Evolutionary conservation across 2,797 vertebrate species (phyloP), one percentile per base, ranked within the genome.

Genomic region (Gobionotothen gibberifrons): DNA sequence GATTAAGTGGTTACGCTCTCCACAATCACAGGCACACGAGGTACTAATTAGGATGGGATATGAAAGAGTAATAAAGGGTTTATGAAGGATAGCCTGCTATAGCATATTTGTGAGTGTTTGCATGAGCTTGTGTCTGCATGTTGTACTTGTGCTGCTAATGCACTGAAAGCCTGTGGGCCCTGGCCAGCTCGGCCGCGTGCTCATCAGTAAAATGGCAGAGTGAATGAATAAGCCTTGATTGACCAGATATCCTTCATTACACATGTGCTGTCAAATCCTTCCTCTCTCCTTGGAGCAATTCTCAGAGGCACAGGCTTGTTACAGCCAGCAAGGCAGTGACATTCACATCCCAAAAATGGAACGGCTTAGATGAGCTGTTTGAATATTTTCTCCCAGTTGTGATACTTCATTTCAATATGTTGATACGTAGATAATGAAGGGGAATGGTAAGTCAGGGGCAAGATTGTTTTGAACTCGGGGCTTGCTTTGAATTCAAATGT

Each of bases 161-260:
- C 93, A 90, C 70, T 76, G 72, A 86, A 87, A 26, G 22, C 22
- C 22, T 26, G 22, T 26, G 22, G 22, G 22, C 22, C 22, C 22
- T 26, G 22, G 22, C 22, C 22, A 26, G 3, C 22, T 26, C 22
- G 22, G 22, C 22, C 22, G 22, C 22, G 3, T 26, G 22, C 22
- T 26, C 22, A 26, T 26, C 22, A 26, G 22, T 26, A 26, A 26
- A 26, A 92, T 91, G 86, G 85, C 90, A 93, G 77, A 63, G 85
- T 82, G 89, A 91, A 92, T 86, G 85, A 94, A 92, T 87, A 90
- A 92, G 89, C 85, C 86, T 76, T 93, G 94, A 93, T 90, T 91
- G 92, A 93, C 87, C 88, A 92, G 87, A 91, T 91, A 93, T 90
- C 87, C 90, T 92, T 94, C 87, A 93, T 90, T 93, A 92, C 82